Evolutionary conservation across 1,140 invertebrate genomes (phyloP), one percentile per base, ranked within the genome.

Genomic region (Oedothorax gibbosus): DNA sequence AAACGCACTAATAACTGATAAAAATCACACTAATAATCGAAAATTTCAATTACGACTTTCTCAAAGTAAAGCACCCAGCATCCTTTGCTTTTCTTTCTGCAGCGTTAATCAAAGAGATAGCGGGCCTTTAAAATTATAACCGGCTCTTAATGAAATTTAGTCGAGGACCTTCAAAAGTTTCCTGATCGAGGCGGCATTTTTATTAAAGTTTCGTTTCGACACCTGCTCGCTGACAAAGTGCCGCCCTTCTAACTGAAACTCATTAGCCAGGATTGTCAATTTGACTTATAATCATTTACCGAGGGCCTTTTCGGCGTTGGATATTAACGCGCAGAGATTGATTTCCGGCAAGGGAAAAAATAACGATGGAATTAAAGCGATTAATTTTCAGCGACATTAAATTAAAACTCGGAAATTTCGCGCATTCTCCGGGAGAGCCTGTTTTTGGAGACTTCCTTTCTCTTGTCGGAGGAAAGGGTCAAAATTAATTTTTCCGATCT

Each of bases 251-350:
- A 85, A 85, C 77, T 85, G 75, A 78, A 85, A 85, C 83, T 85
- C 83, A 85, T 85, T 85, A 85, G 75, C 64, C 57, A 7, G 83
- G 66, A 85, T 85, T 85, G 83, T 85, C 83, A 78, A 85, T 85
- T 64, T 77, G 83, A 85, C 83, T 85, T 78, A 77, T 78, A 85
- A 85, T 85, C 83, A 85, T 85, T 85, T 85, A 85, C 83, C 83
- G 83, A 85, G 78, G 64, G 71, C 64, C 62, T 78, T 66, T 54
- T 73, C 53, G 14, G 14, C n/a, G 73, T 56, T 78, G 73, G 83
- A 85, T 77, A 85, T 85, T 85, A 78, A 71, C 71, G 75, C 20
- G 66, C 20, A 35, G 65, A 77, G 83, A 85, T 85, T 85, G 83
- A 85, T 85, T 85, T 84, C 49, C 69, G 53, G 78, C 65, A 18